Evolutionary conservation across 2,888 invertebrate species (phyloP).

Genomic region (Timema podura): DNA sequence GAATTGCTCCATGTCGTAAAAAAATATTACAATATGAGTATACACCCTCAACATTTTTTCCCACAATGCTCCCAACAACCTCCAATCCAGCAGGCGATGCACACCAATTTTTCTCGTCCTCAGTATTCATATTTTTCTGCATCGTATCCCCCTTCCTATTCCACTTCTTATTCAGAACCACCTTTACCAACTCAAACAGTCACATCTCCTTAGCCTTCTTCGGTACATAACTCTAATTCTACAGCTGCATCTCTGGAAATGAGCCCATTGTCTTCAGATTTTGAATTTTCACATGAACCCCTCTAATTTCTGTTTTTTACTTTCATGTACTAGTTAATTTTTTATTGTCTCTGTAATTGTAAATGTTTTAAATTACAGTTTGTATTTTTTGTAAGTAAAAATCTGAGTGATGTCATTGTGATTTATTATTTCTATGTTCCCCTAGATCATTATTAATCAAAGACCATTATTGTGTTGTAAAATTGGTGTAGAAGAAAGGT

Average conservation of each 20-base stretch:
- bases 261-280: background rate
- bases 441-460: background rate
- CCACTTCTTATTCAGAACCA: too few relatives aligned
- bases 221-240: too few relatives aligned
- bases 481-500: background rate
- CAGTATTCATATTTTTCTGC: too few relatives aligned
- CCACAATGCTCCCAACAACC: background rate
- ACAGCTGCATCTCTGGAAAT: too few relatives aligned
- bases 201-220: too few relatives aligned
- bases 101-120: too few relatives aligned
- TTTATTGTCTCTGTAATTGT: background rate
- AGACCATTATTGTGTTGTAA: background rate
- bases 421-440: background rate
- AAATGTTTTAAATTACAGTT: background rate
- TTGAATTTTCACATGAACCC: background rate
- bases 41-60: background rate
- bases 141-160: too few relatives aligned
- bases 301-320: background rate
- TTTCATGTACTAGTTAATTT: background rate
- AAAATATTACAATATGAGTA: slow-evolving; percentile 5
- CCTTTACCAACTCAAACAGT: too few relatives aligned
- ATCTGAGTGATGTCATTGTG: background rate
- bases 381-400: slow-evolving; percentile 7
- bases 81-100: too few relatives aligned
- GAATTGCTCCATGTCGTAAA: background rate